Conservation (phyloP, 2,797 vertebrate species). For the Centroberyx gerrardi region DNA sequence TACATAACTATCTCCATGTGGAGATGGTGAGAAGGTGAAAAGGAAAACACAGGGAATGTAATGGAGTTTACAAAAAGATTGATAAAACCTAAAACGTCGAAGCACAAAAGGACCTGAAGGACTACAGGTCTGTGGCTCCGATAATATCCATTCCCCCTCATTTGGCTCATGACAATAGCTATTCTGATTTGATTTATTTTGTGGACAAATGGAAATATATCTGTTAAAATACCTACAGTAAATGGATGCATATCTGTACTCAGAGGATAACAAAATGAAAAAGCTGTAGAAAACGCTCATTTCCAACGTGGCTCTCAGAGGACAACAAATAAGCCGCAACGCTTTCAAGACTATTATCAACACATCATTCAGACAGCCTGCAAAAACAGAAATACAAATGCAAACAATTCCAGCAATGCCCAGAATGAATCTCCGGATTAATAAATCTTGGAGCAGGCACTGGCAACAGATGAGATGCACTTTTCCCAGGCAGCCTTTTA, state of each 20-base stretch:
- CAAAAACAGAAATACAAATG: conserved; percentile 45
- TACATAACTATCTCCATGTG: conserved; percentile 28
- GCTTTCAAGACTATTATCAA: conserved; percentile 39
- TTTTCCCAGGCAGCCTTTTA: conserved; percentile 65
- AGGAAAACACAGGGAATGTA: conserved; percentile 18
- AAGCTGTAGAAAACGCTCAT: conserved; percentile 48
- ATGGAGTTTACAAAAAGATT: neutral
- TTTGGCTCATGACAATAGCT: too few relatives aligned
- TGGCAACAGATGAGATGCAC: conserved; percentile 30
- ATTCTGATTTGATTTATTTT: too few relatives aligned
- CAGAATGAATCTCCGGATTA: conserved; percentile 51
- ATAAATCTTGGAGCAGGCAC: conserved; percentile 51
- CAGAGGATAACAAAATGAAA: conserved; percentile 36
- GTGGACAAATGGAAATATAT: too few relatives aligned
- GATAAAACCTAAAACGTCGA: neutral
- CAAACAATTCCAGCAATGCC: conserved; percentile 27
- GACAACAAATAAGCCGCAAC: conserved; percentile 58
- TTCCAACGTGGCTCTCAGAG: neutral
- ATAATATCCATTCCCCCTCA: neutral
- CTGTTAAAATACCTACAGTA: too few relatives aligned
- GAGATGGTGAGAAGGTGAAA: conserved; percentile 1
- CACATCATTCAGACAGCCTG: conserved; percentile 33
- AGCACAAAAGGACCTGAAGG: conserved; percentile 7
- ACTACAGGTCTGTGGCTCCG: conserved; percentile 21
- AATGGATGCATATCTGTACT: conserved; percentile 31